phyloP scores from a whole-genome alignment of 35 echinoderm and acorn worm genomes.

The Lytechinus variegatus region DNA sequence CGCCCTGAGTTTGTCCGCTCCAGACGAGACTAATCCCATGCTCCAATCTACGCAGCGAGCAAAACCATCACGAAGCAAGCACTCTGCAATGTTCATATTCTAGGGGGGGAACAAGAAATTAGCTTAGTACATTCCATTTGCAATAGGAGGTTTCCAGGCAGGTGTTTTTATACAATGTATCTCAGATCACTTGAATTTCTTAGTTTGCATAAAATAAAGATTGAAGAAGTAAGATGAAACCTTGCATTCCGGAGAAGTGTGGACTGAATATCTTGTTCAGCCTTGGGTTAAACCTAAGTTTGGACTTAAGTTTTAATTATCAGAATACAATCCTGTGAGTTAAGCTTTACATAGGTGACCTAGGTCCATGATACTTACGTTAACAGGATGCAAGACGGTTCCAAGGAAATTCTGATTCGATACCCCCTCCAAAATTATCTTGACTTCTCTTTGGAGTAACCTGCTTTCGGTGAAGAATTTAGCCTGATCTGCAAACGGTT shows the following conservation, averaged over 20 bases:
- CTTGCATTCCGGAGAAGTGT: too few species aligned
- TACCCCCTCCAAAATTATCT: constrained; percentile 92
- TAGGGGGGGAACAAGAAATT: constrained; percentile 39
- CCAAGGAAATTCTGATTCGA: constrained; percentile 91
- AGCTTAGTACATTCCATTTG: too few species aligned
- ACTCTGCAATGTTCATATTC: constrained; percentile 89
- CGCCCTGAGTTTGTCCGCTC: constrained; percentile 75
- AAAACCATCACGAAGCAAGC: constrained; percentile 83
- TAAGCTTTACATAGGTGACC: neutral
- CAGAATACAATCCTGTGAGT: too few species aligned
- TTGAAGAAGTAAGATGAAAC: too few species aligned
- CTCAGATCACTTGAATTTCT: too few species aligned
- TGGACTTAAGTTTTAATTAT: too few species aligned
- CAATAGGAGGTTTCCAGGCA: too few species aligned
- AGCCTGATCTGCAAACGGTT: constrained; percentile 87
- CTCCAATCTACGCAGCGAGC: constrained; percentile 97
- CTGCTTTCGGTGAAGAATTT: constrained; percentile 98
- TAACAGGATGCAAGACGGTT: constrained; percentile 85
- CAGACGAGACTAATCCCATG: constrained; percentile 82
- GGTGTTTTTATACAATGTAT: too few species aligned
- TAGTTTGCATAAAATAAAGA: too few species aligned
- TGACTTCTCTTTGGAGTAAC: constrained; percentile 86
- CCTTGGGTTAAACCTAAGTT: too few species aligned
- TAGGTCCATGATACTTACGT: neutral
- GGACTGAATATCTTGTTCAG: too few species aligned